A percentile compares a stretch with the other conserved stretches of the same genome.
Conservation (phyloP, 2,113 vertebrate species). For the Catagonus wagneri region DNA sequence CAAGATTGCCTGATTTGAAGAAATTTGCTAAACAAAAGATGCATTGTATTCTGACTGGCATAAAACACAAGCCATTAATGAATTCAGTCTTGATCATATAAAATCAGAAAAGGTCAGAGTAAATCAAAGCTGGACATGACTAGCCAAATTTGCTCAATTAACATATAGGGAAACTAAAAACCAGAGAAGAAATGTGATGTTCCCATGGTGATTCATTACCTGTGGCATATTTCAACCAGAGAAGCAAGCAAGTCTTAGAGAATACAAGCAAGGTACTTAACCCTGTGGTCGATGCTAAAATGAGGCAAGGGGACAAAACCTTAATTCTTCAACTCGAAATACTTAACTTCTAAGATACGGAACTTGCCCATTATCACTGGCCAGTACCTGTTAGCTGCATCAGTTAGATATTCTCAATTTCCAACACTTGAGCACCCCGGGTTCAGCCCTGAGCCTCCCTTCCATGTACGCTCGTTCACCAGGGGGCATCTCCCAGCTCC, state of each 20-base stretch:
- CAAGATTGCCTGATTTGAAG: constrained; percentile 72
- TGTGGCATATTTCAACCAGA: neutral
- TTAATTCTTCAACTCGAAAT: neutral
- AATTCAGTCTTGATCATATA: neutral
- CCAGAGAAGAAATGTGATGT: neutral
- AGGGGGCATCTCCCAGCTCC: neutral
- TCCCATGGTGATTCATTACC: neutral
- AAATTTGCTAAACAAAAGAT: constrained; percentile 74
- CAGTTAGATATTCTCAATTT: neutral
- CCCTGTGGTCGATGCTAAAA: neutral
- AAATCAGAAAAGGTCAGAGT: neutral
- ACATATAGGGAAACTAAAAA: neutral
- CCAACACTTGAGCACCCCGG: neutral
- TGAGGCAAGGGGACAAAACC: neutral
- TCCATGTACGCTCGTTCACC: neutral
- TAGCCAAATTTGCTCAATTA: neutral
- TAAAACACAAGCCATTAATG: neutral
- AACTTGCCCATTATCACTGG: neutral
- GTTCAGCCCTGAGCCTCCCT: neutral
- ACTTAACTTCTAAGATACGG: neutral
- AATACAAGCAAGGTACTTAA: neutral
- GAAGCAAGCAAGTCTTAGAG: neutral
- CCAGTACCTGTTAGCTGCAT: neutral
- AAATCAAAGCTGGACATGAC: neutral
- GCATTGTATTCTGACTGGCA: constrained; percentile 59